Evolutionary conservation across 2,797 vertebrate species (phyloP), one percentile per base, ranked within the genome.

Genomic region (Lycodopsis pacificus): DNA sequence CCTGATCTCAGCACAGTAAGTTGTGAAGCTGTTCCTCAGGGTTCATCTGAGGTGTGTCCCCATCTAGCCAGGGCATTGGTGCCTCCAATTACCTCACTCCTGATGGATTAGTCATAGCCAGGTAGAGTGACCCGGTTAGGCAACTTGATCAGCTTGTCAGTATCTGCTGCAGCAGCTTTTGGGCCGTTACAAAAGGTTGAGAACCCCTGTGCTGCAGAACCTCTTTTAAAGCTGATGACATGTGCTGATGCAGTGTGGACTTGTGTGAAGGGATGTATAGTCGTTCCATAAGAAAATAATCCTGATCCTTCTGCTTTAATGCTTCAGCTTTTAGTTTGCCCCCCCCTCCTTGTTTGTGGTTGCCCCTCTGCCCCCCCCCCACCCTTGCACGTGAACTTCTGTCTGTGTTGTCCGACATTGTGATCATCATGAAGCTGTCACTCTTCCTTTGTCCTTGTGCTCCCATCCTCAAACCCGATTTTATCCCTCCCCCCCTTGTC

Each of bases 401-500:
- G 54, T 91, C 51, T 86, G 73, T 89, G 58, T 80, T 79, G 77
- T 88, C 71, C 53, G 66, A 72, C 86, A 80, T 86, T 76, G 74
- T 85, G 79, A 58, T 75, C 83, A 80, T 81, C 73, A 59, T 86
- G 51, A 76, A 72, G 64, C 75, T 82, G 54, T 80, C 76, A 20
- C 76, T 51, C 46, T 71, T 65, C 79, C 63, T 67, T 75, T 88
- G 62, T 84, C 69, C 69, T 77, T 84, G 70, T 91, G 57, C 58
- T 78, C 71, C 85, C 67, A 66, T 75, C 91, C 82, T 84, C 86
- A 85, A 90, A 82, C 75, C 88, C 83, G 68, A 61, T 84, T 91
- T 86, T 88, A 88, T 90, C 75, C 86, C 82, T 89, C 68, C 85
- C 69, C 86, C 89, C 53, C 65, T 84, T 92, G 82, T 90, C 58